Base-by-base conservation (phyloP, 2,888 invertebrate species). In the Calliphora vomitoria region DNA sequence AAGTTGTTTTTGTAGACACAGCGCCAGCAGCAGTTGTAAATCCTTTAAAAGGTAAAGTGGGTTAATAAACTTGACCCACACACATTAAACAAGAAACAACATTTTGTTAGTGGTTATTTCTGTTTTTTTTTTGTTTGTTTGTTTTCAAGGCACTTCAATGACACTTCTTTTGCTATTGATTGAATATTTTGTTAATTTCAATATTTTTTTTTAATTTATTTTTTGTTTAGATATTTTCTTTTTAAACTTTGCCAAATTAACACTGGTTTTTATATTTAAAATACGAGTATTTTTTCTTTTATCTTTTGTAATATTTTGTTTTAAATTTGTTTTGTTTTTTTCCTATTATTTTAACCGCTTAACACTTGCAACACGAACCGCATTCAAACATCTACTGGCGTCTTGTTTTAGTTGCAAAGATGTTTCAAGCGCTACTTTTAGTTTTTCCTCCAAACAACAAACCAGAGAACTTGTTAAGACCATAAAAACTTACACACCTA, bases 331-430 rank as follows among this genome's bases (percentile, higher is more conserved):
- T 25, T 71, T 18, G 15, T 13, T 60, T 76, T 76, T 71, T 11
- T 47, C 8, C 41, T 64, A 38, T 55, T 55, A n/a, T 74, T 78
- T 74, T 20, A 58, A 72, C 88, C 88, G 88, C 88, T 82, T 80
- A 83, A 75, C 86, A 89, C 89, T 89, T 90, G 89, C 91, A 91
- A 91, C 92, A 88, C 89, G 90, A 90, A 90, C 89, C 91, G 90
- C 91, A 90, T 90, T 90, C 90, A 88, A 90, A 91, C 90, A 89
- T 82, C 90, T 90, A 92, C 92, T 92, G 91, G 71, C 53, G 64
- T 69, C 85, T 82, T 35, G 74, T 82, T 82, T 88, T 44, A 82
- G 83, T 85, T 68, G 88, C 81, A 82, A 81, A 82, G 85, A 83
- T 82, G 86, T 85, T 82, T 79, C 87, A 75, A 87, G 85, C 87